These are phyloP conservation scores for Perognathus longimembris DNA, from an alignment of 2,113 vertebrate species.

Conservation along the genomic window DNA sequence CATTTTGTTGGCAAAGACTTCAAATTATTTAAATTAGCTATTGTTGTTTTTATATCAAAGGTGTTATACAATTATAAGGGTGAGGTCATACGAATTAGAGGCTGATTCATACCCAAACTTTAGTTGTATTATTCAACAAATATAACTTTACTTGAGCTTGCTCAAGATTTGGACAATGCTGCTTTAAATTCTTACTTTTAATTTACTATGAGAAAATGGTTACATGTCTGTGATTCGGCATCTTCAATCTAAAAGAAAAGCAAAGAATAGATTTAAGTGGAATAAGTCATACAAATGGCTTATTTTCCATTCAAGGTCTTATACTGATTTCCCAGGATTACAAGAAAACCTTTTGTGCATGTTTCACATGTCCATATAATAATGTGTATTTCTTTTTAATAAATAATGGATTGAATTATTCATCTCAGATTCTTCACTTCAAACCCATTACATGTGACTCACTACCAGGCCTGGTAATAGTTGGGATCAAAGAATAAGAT, in stretches of 20 bases:
- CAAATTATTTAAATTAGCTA: not conserved
- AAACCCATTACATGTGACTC: slow-evolving; percentile 22
- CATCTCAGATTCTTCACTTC: not conserved
- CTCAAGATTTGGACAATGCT: not conserved
- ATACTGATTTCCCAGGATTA: not conserved
- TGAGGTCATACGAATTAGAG: not conserved
- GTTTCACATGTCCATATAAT: not conserved
- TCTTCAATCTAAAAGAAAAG: not conserved
- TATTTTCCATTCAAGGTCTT: not conserved
- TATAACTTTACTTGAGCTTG: not conserved
- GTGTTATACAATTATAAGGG: rapidly evolving
- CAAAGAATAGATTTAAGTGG: not conserved
- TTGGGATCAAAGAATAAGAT: not conserved
- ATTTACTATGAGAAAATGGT: not conserved
- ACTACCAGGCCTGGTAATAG: not conserved
- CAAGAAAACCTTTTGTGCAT: not conserved
- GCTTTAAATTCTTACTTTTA: not conserved
- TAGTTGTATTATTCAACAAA: not conserved
- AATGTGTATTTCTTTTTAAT: not conserved
- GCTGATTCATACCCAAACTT: not conserved
- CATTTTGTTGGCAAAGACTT: not conserved
- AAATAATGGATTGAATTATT: slow-evolving; percentile 31
- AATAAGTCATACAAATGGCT: not conserved
- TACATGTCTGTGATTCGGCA: not conserved
- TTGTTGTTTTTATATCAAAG: not conserved